A percentile compares a stretch with the other conserved stretches of the same genome.
Evolutionary conservation across 2,888 invertebrate genomes (phyloP).

Genomic region (Carabus problematicus): DNA sequence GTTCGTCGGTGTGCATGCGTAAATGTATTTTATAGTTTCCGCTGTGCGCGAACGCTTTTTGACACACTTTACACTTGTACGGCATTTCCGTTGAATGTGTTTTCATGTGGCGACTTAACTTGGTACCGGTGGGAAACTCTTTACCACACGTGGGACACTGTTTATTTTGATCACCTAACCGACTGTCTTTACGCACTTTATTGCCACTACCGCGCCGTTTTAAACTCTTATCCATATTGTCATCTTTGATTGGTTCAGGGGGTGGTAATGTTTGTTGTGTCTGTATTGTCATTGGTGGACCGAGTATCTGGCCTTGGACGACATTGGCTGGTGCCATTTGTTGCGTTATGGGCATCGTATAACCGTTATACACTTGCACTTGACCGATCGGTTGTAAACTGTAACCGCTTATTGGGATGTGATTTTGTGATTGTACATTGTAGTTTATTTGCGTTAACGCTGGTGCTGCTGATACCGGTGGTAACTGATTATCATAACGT

Average conservation of each 20-base stretch:
- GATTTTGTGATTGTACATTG: constrained; percentile 52
- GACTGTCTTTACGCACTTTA: constrained; percentile 22
- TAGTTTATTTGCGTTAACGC: constrained; percentile 54
- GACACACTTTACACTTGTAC: constrained; percentile 58
- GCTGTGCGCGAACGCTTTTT: constrained; percentile 59
- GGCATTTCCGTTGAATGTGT: constrained; percentile 58
- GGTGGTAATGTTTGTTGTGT: constrained; percentile 46
- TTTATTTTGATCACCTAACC: constrained; percentile 48
- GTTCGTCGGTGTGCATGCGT: constrained; percentile 54
- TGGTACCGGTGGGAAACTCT: constrained; percentile 55
- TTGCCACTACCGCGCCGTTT: constrained; percentile 12
- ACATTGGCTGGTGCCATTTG: constrained; percentile 47
- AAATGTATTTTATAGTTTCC: constrained; percentile 60
- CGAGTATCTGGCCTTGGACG: constrained; percentile 39
- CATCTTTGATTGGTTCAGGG: constrained; percentile 29
- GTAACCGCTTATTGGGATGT: constrained; percentile 51
- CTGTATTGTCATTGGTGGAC: constrained; percentile 44
- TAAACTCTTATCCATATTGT: constrained; percentile 14
- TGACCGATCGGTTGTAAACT: constrained; percentile 52
- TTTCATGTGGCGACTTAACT: constrained; percentile 59
- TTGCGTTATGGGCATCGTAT: constrained; percentile 53
- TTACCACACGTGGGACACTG: constrained; percentile 57
- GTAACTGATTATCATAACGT: constrained; percentile 49
- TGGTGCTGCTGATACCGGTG: constrained; percentile 47
- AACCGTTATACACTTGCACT: constrained; percentile 55